phyloP scores from a whole-genome alignment of 2,113 vertebrate genomes.

The Perognathus longimembris region DNA sequence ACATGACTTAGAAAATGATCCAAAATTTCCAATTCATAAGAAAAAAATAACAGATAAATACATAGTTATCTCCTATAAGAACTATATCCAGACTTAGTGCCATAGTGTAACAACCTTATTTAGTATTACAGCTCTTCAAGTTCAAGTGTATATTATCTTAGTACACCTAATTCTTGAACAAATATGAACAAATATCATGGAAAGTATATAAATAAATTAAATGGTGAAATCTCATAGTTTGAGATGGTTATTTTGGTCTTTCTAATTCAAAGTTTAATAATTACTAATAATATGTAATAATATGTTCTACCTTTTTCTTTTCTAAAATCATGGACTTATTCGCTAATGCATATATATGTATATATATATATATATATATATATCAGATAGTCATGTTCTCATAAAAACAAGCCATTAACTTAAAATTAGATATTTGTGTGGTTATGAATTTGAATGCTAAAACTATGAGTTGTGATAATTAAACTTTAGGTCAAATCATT shows the following conservation, averaged over 20 bases:
- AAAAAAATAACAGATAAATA: not conserved
- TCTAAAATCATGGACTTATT: not conserved
- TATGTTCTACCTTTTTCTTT: not conserved
- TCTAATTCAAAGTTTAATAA: conserved; percentile 27
- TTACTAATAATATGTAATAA: not conserved
- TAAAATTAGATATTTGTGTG: not conserved
- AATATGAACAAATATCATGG: not conserved
- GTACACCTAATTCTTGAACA: not conserved
- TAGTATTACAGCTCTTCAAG: not conserved
- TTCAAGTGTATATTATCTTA: not conserved
- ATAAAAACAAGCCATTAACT: not conserved
- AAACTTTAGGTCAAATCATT: not conserved
- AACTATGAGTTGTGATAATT: not conserved
- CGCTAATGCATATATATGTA: not conserved
- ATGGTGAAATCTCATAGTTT: conserved; percentile 18
- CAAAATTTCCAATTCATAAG: not conserved
- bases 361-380: too few species aligned
- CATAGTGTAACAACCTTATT: not conserved
- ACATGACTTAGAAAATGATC: conserved; percentile 37
- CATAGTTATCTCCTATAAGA: conserved; percentile 1
- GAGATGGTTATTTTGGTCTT: not conserved
- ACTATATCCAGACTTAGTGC: not conserved
- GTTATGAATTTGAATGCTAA: not conserved
- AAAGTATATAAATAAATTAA: not conserved
- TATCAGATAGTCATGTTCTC: not conserved